These are phyloP conservation scores for Crotalus viridis DNA, from an alignment of 2,113 vertebrate species.

Conservation along the genomic window DNA sequence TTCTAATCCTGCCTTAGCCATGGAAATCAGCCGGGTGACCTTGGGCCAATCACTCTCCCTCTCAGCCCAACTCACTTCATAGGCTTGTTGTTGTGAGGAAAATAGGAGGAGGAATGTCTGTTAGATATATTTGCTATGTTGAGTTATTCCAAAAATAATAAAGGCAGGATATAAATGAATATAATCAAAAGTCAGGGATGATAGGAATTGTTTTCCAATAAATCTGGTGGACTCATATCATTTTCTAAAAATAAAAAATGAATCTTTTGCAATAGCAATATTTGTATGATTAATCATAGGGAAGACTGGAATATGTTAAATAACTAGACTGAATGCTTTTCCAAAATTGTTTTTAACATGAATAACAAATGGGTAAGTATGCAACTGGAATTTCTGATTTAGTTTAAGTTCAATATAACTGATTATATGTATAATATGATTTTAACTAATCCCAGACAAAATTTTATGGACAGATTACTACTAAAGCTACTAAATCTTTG, in stretches of 20 bases:
- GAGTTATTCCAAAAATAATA: not conserved
- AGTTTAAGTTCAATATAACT: slow-evolving; percentile 47
- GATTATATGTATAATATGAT: slow-evolving; percentile 62
- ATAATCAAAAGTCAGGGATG: not conserved
- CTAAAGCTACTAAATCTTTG: slow-evolving; percentile 54
- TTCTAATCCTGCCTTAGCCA: not conserved
- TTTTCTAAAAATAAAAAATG: not conserved
- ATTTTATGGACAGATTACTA: slow-evolving; percentile 62
- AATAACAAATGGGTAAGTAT: slow-evolving; percentile 10
- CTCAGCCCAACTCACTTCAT: not conserved
- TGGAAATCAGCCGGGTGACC: not conserved
- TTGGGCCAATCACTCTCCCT: not conserved
- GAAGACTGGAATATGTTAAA: not conserved
- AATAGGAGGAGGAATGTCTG: not conserved
- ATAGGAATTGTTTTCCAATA: not conserved
- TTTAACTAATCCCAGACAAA: slow-evolving; percentile 18
- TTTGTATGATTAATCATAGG: not conserved
- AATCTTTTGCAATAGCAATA: not conserved
- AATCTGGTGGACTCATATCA: not conserved
- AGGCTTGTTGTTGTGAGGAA: not conserved
- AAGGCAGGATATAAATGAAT: not conserved
- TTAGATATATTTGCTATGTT: not conserved
- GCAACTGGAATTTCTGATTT: slow-evolving; percentile 34
- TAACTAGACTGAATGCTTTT: slow-evolving; percentile 20
- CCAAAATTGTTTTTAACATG: not conserved